Base-by-base conservation (phyloP, 2,888 invertebrate genomes). In the Hyposoter dolosus region DNA sequence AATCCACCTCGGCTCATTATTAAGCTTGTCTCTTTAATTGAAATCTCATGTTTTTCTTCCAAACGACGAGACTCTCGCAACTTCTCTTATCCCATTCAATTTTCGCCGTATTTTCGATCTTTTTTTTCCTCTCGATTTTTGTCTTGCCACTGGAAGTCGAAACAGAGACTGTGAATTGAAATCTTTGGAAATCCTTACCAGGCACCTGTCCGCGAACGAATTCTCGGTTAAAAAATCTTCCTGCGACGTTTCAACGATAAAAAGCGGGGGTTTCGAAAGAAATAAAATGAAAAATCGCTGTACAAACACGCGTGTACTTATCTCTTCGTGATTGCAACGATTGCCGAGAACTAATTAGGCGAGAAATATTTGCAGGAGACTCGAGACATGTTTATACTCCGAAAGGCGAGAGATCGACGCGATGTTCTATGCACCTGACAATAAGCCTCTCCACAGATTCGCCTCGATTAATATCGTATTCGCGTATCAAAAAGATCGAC, bases 21-120 rank as follows among this genome's bases (percentile, higher is more conserved):
- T 94, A 95, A 95, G 93, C 95, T 94, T 95, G 95, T 95, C 94
- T 94, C 95, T 86, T 95, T 95, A 95, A 95, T 95, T 95, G 95
- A 95, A 95, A 95, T 95, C 94, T 95, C 95, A 94, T 95, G 95
- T 95, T 95, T 95, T 94, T 91, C 91, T 80, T 66, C 84, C 90
- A 89, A 90, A 89, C 89, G 79, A 75, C 75, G 82, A 82, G 66
- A 43, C 83, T 69, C 84, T 71, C 75, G 76, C 56, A 32, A 74
- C 80, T 72, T 72, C 60, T 50, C 86, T 60, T 74, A 53, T 82
- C 77, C 69, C 77, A 84, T 86, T 63, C 84, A 66, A 71, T 60
- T 78, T 82, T 75, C 76, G 28, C 60, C 4, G 28, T 80, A 65
- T 65, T 66, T 75, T 66, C 43, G 45, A 53, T 71, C 7, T 50